A percentile compares a stretch with the other conserved stretches of the same genome.
These are phyloP conservation scores for Volucella bombylans DNA, from an alignment of 2,888 invertebrate species.

Conservation along the genomic window DNA sequence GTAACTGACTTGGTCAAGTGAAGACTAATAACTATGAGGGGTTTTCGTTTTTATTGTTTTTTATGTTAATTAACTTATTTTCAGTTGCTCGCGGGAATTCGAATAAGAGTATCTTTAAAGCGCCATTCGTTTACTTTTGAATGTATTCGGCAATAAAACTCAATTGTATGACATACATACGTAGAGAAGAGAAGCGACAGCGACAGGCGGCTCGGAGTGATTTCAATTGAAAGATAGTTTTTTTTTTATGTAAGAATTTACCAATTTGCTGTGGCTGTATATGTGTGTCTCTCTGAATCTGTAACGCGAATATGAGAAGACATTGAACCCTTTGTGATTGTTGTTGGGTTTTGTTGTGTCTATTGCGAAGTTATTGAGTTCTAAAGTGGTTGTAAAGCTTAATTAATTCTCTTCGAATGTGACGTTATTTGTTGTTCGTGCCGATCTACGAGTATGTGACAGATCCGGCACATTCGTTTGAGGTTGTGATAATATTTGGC, in stretches of 20 bases:
- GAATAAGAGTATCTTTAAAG: background rate
- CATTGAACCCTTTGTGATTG: conserved; percentile 15
- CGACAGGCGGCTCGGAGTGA: background rate
- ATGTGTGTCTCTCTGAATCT: background rate
- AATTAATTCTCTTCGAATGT: conserved; percentile 14
- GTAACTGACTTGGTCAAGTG: conserved; percentile 23
- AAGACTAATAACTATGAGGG: conserved; percentile 22
- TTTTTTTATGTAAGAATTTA: conserved; percentile 13
- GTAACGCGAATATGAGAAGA: conserved; percentile 3
- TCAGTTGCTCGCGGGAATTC: background rate
- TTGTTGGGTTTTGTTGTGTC: too few species aligned
- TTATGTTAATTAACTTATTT: conserved; percentile 48
- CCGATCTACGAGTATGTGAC: background rate
- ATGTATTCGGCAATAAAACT: conserved; percentile 24
- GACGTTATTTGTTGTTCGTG: conserved; percentile 21
- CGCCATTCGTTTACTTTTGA: conserved; percentile 14
- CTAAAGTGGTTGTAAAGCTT: conserved; percentile 1
- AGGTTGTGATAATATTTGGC: background rate
- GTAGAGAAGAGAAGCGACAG: conserved; percentile 3
- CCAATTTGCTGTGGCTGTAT: conserved; percentile 1
- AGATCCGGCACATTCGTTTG: background rate
- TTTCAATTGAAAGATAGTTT: conserved; percentile 15
- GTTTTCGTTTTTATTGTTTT: conserved; percentile 15
- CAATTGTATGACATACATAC: conserved; percentile 6
- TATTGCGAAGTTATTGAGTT: background rate